Evolutionary conservation across 2,113 vertebrate genomes (phyloP), one percentile per base, ranked within the genome.

Genomic region (Marmota monax): DNA sequence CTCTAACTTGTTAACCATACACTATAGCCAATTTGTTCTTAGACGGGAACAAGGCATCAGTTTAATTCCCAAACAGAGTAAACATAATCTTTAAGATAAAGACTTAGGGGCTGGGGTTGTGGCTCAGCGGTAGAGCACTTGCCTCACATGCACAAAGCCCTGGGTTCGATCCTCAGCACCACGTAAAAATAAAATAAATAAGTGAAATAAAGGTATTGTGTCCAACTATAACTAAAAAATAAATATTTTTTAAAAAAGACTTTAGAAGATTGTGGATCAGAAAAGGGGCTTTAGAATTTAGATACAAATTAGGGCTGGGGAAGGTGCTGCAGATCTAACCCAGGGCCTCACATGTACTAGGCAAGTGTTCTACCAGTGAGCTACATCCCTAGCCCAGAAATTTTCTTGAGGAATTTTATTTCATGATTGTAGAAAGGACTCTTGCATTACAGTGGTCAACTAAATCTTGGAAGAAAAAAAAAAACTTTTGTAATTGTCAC

Each of bases 81-180:
- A 84, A 78, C 18, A 90, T 27, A 37, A 39, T 84, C 37, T 37
- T 90, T 70, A 90, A 10, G 72, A 51, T 78, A 90, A 89, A 95
- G 88, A 73, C 23, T 63, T 63, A 27, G 25, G 25, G 45, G 45
- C 45, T 45, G 7, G 45, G 45, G 45, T 45, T 45, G 45, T 45
- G 45, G 45, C 45, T 45, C 45, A 45, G 45, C 7, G 45, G 45
- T 8, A 45, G 45, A 45, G 45, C 45, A 45, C 45, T 45, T 8
- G 5, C 45, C 45, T 45, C 45, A 45, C 45, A 45, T 45, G 45
- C 45, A 45, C 8, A 45, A 45, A 8, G 45, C 45, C 45, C 45
- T 45, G 45, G 45, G 45, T 45, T 45, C 8, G 7, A 45, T 45
- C 45, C 45, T 45, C 45, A 45, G 45, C 45, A 45, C 45, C 7